Base-by-base conservation (phyloP, 2,797 vertebrate genomes). In the Rachycentron canadum region DNA sequence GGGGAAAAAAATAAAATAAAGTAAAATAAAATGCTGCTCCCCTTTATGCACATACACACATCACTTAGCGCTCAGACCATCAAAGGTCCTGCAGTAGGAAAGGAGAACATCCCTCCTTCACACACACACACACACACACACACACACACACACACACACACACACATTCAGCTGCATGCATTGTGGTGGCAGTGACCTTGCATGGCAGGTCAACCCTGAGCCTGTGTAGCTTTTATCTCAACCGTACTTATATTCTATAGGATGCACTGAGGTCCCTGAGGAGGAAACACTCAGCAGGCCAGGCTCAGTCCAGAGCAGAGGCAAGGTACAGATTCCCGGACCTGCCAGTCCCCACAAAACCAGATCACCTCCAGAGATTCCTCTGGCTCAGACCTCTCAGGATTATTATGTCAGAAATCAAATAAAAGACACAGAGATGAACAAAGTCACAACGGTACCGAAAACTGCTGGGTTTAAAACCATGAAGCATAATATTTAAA, bases 131-230 rank as follows among this genome's bases (percentile, higher is more conserved):
- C 52, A 64, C 65, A 73, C 63, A 76, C n/a, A 61, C 36, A 26
- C 40, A 13, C 23, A 26, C 25, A 53, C 76, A 56, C 52, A 65
- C 17, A 58, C 26, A 57, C 56, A 74, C 62, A 58, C 68, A 58
- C 40, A 73, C 71, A 70, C 11, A 69, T 73, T 26, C 53, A 66
- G 72, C 66, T 72, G 58, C 69, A 65, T 57, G 74, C 64, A 43
- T 21, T 19, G 58, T 59, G 63, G 47, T 79, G 68, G 60, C 47
- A 38, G 52, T 83, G 83, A 86, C 86, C 73, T 85, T 89, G 81
- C 43, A 72, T 49, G 30, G 50, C 70, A 69, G 56, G 49, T 30
- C 45, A 57, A 55, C 64, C 63, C 58, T 36, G 41, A 64, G 28
- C 53, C 30, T 7, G 62, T 49, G 63, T 23, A 59, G 71, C 75